Base-by-base conservation (phyloP, 2,888 invertebrate species). In the Drosophila putrida region DNA sequence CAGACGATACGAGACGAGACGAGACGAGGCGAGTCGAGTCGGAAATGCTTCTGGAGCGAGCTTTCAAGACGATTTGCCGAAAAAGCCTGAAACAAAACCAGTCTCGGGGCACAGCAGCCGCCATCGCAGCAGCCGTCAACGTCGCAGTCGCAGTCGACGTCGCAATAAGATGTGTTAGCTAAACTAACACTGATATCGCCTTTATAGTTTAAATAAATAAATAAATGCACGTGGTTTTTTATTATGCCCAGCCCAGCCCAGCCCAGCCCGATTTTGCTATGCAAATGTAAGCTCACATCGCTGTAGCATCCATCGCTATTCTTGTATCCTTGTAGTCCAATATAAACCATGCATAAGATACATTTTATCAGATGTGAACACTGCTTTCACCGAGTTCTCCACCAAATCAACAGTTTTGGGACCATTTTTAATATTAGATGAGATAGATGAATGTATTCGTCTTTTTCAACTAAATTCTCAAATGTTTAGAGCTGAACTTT, bases 181-280 rank as follows among this genome's bases (percentile, higher is more conserved):
- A 75, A 69, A 58, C 53, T 58, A 66, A 68, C 66, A 69, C 53
- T 43, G 73, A 83, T 83, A 80, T 68, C 65, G 65, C 67, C 53
- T 20, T 53, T 72, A 69, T 66, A 70, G 80, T 68, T 76, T 71
- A 66, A 73, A 43, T 76, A 86, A 75, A 82, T 79, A 82, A 77
- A 78, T 70, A 80, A 71, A 86, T 64, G 60, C 54, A 60, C 60
- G 58, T 62, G 55, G 61, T 84, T 58, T 63, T 84, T 36, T 20
- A 20, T 58, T 62, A 59, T 28, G 46, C 58, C 28, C 51, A 43
- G 38, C 47, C 43, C 63, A 50, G n/a, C n/a, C n/a, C n/a, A n/a
- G n/a, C n/a, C n/a, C n/a, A n/a, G n/a, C n/a, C n/a, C n/a, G n/a
- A n/a, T 28, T 53, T 54, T 53, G n/a, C 6, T 8, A 31, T 31